These are phyloP conservation scores for Tapera naevia DNA, from an alignment of 2,797 vertebrate genomes.

Conservation along the genomic window DNA sequence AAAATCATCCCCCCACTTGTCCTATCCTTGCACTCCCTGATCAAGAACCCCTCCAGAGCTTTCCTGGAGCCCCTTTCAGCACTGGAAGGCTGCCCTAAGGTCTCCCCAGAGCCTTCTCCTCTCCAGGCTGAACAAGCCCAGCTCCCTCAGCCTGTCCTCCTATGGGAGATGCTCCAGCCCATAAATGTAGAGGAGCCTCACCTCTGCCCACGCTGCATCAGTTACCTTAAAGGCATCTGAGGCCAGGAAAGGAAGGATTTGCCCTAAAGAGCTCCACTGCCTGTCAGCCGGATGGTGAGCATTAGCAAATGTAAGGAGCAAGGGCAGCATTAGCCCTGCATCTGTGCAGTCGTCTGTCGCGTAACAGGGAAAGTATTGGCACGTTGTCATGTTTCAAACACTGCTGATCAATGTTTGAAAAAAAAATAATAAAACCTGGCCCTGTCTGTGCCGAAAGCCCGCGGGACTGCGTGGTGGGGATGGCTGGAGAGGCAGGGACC, in stretches of 20 bases:
- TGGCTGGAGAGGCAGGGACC: not conserved
- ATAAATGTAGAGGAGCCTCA: not conserved
- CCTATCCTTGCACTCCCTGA: no score
- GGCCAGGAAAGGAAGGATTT: not conserved
- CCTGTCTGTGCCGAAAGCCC: not conserved
- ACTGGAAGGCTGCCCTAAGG: no score
- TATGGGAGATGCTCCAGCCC: no score
- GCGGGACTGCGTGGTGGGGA: not conserved
- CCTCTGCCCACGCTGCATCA: not conserved
- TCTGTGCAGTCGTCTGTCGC: constrained; percentile 6
- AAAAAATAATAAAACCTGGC: no score
- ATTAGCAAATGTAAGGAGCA: constrained; percentile 47
- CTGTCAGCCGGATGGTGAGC: constrained; percentile 37
- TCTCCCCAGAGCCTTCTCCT: no score
- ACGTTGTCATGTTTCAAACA: constrained; percentile 49
- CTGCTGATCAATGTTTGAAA: constrained; percentile 29
- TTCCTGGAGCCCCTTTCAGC: no score
- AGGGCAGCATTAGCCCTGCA: constrained; percentile 26
- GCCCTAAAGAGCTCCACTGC: constrained; percentile 40
- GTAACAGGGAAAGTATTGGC: constrained; percentile 40
- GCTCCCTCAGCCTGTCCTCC: no score
- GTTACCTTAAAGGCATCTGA: not conserved
- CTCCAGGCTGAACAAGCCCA: no score
- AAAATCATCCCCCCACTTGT: no score
- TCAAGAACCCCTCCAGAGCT: no score